These are phyloP conservation scores for Oreochromis mossambicus DNA, from an alignment of 2,797 vertebrate species.

Conservation along the genomic window DNA sequence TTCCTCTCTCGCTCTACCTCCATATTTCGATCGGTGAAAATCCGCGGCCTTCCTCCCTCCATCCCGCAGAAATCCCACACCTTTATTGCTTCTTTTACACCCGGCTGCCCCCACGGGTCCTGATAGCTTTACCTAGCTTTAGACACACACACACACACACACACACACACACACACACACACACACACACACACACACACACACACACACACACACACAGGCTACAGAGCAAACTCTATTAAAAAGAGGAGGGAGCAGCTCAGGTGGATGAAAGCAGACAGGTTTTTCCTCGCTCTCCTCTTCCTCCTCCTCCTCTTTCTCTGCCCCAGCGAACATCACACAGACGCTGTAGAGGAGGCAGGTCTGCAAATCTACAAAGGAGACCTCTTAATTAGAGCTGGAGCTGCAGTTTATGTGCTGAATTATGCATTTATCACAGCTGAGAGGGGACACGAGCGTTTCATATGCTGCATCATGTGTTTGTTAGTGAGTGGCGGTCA, in stretches of 20 bases:
- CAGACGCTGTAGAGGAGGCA: not conserved
- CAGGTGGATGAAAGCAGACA: conserved; percentile 3
- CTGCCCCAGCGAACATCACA: not conserved
- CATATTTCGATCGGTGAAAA: not conserved
- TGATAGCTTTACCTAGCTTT: not conserved
- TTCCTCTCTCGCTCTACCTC: not conserved
- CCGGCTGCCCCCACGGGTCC: not conserved
- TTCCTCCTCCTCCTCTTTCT: not conserved
- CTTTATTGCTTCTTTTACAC: conserved; percentile 17
- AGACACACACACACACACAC: not conserved
- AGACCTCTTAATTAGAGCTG: not conserved
- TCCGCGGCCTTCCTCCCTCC: not conserved
- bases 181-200: not conserved
- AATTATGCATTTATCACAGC: not conserved
- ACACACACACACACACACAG: not conserved
- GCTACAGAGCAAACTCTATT: not conserved
- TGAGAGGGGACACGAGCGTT: not conserved
- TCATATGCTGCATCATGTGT: fast-evolving
- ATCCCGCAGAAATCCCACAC: conserved; percentile 8
- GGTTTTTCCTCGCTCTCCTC: not conserved
- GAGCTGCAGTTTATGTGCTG: not conserved
- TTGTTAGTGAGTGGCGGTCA: fast-evolving
- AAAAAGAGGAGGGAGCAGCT: not conserved
- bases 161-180: not conserved
- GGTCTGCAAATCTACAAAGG: not conserved